Base-by-base conservation (phyloP, 92 coral and sea anemone species). In the Zoanthus sansibaricus region DNA sequence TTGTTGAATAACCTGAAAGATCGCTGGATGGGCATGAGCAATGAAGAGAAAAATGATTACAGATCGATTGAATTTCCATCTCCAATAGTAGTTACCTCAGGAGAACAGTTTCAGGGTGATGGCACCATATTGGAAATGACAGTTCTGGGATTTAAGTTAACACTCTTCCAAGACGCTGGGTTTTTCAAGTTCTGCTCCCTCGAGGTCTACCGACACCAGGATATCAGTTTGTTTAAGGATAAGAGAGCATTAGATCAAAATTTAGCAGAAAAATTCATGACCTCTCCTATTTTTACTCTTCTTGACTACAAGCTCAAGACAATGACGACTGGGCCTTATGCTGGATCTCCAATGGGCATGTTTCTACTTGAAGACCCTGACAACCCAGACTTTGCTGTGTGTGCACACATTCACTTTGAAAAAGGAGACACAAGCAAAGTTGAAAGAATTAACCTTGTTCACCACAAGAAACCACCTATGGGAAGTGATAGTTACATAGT, bases 301-400 rank as follows among this genome's bases (percentile, higher is more conserved):
- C 76, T 82, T 5, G 93, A 90, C 87, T 87, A 76, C 87, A 87
- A 90, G 82, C 88, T 90, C 70, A 90, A 82, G 82, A 90, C 56
- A 25, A 25, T 16, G 12, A 3, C n/a, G 5, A 17, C 49, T 66
- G 75, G 82, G 2, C 80, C 20, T 70, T 13, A 72, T 73, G 69
- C 82, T 15, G 87, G 69, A 21, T 45, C 72, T 66, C 93, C 93
- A n/a, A 37, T 87, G 74, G 93, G 88, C 45, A 59, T 90, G 47
- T 82, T 90, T 58, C 80, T 90, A 67, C 84, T 90, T 1, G 71
- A 82, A 9, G 91, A 90, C 56, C 86, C 91, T 16, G 17, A 18
- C 3, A 52, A 68, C 61, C 33, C n/a, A 37, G 48, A 15, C 56
- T 47, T 3, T 51, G 74, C 73, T 70, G 82, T 90, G 15, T 90